Base-by-base conservation (phyloP, 2,113 vertebrate genomes). In the Hemibagrus wyckioides region DNA sequence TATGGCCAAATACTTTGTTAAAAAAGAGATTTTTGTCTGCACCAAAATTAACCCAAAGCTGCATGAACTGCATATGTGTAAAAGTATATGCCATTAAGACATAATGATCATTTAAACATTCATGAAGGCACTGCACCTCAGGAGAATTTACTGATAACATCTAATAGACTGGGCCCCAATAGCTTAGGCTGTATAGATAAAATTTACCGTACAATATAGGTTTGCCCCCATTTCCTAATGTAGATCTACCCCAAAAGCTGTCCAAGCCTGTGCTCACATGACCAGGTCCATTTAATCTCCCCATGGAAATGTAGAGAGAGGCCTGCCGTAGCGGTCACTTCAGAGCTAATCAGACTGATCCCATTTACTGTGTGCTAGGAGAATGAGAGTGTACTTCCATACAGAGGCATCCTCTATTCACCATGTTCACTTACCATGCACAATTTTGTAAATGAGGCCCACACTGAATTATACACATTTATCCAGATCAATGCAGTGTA, bases 191-290 rank as follows among this genome's bases (percentile, higher is more conserved):
- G 30, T 59, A 80, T 54, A 75, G 67, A 54, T 25, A 4, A 52
- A 75, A 71, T 63, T 41, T 59, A 44, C 11, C 25, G 6, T 21
- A 13, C 17, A 61, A 44, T 33, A 19, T 30, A 19, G 28, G 25
- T 19, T 13, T 6, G 50, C n/a, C 50, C 50, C 71, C 50, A 85
- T 94, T 93, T 91, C 91, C 87, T 86, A 85, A 90, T 93, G 90
- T 90, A 94, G 91, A 92, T 92, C 90, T 89, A 92, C 30, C 89
- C 88, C 92, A 92, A 92, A 92, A 94, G 93, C 92, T 92, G 85
- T 91, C 91, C 90, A 92, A 94, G 85, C 92, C 90, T 92, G 86
- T 91, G 92, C 92, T 89, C 87, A 86, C 80, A 87, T 67, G 85
- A 85, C 86, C 91, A 89, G 90, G 93, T 92, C 88, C 91, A 91